Percentiles rank a stretch among this genome's conserved stretches.
These are phyloP conservation scores for Calameuta filiformis DNA, from an alignment of 2,888 invertebrate species.

Conservation along the genomic window DNA sequence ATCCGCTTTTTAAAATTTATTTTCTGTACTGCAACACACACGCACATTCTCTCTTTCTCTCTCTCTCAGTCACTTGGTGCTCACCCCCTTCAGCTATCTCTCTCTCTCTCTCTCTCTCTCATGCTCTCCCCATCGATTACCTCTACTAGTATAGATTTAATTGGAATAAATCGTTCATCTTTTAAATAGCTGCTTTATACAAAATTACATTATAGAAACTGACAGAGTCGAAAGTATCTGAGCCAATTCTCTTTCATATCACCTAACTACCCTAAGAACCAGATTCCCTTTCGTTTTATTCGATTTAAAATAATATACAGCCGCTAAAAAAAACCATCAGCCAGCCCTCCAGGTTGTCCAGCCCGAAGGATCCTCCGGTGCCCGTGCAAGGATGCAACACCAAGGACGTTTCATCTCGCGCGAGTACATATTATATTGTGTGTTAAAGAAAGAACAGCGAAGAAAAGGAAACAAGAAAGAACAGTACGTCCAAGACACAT, in stretches of 20 bases:
- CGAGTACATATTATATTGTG: not conserved
- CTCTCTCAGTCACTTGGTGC: not conserved
- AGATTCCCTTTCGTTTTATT: not conserved
- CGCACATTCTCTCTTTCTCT: not conserved
- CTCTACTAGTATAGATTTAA: slow-evolving; percentile 24
- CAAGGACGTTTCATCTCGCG: not conserved
- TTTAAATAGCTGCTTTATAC: slow-evolving; percentile 62
- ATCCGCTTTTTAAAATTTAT: not conserved
- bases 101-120: slow-evolving; percentile 21
- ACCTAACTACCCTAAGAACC: slow-evolving; percentile 57
- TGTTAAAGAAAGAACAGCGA: not conserved
- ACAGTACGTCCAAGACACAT: not conserved
- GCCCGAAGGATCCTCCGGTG: not conserved
- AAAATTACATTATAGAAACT: slow-evolving; percentile 64
- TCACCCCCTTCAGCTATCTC: slow-evolving; percentile 7
- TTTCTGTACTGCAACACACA: not conserved
- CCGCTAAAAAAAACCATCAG: not conserved
- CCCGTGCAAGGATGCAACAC: not conserved
- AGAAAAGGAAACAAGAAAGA: not conserved
- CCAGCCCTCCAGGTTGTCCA: not conserved
- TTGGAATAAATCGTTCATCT: slow-evolving; percentile 52
- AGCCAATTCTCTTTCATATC: slow-evolving; percentile 41
- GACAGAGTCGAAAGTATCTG: slow-evolving; percentile 56
- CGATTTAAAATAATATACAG: not conserved
- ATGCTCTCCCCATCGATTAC: slow-evolving; percentile 12